A percentile compares a stretch with the other conserved stretches of the same genome.
phyloP scores from a whole-genome alignment of 2,113 vertebrate genomes.

The Holacanthus passer region DNA sequence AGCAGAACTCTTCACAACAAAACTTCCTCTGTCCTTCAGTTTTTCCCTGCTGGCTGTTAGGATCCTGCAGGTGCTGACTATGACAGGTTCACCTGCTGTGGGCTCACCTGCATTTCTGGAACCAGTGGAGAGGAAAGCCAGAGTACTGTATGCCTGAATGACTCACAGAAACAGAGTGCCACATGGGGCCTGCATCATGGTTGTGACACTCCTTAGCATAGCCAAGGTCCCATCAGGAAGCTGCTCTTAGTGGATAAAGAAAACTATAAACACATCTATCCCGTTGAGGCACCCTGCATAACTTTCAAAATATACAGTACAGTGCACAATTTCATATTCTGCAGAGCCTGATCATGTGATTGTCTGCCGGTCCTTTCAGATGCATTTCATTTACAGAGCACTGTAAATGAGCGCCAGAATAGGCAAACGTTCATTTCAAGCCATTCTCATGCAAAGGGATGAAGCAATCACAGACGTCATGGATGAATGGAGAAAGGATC shows the following conservation, averaged over 20 bases:
- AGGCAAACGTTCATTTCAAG: conserved; percentile 53
- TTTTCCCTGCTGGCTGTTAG: conserved; percentile 63
- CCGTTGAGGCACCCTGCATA: conserved; percentile 21
- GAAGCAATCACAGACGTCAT: conserved; percentile 75
- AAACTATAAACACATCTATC: conserved; percentile 21
- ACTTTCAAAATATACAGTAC: conserved; percentile 3
- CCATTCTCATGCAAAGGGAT: conserved; percentile 72
- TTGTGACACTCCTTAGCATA: conserved; percentile 59
- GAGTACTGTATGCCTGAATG: conserved; percentile 65
- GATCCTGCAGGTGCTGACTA: conserved; percentile 66
- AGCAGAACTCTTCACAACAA: conserved; percentile 50
- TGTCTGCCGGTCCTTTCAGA: conserved; percentile 44
- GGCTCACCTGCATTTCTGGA: conserved; percentile 65
- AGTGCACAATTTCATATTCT: conserved; percentile 32
- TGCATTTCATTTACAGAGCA: conserved; percentile 45
- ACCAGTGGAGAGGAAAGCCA: conserved; percentile 72
- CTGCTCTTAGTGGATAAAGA: conserved; percentile 36
- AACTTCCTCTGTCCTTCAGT: conserved; percentile 66
- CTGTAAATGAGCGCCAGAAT: conserved; percentile 40
- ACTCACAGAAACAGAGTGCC: conserved; percentile 64
- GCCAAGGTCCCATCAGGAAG: conserved; percentile 45
- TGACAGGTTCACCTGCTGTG: conserved; percentile 77
- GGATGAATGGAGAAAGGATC: conserved; percentile 70
- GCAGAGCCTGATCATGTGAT: conserved; percentile 27
- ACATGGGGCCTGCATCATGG: conserved; percentile 59